Conservation (phyloP, 2,797 vertebrate genomes). For the Tinamus major region DNA sequence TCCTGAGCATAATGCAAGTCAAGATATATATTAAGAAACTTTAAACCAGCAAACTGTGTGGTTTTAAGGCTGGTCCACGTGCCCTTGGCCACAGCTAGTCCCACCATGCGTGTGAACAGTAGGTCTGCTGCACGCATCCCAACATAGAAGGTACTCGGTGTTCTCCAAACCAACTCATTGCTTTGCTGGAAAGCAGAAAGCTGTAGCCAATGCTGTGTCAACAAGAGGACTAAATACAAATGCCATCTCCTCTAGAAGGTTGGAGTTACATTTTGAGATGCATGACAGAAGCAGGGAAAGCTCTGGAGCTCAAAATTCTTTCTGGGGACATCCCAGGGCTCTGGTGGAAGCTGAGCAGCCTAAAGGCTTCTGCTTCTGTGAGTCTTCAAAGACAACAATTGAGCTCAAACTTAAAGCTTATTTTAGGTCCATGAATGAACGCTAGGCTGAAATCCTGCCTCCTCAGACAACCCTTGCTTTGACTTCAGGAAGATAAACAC, state of each 20-base stretch:
- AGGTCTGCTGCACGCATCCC: background rate
- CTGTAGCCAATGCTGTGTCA: background rate
- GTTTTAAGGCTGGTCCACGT: background rate
- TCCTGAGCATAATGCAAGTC: background rate
- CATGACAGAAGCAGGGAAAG: background rate
- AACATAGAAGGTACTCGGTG: too few relatives aligned
- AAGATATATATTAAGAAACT: background rate
- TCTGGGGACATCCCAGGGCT: rapidly evolving
- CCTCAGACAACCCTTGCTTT: background rate
- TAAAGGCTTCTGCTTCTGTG: background rate
- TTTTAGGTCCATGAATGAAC: background rate
- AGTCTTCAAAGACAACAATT: background rate
- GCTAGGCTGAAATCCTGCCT: background rate
- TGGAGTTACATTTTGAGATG: background rate
- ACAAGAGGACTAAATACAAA: background rate
- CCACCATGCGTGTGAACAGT: background rate
- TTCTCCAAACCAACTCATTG: background rate
- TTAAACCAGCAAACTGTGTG: background rate
- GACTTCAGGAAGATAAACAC: background rate
- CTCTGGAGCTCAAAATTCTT: background rate
- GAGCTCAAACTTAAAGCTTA: background rate
- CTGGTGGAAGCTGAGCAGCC: background rate
- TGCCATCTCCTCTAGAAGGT: background rate
- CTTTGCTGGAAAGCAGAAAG: background rate
- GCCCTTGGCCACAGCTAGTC: background rate